Evolutionary conservation across 2,113 vertebrate genomes (phyloP).

Genomic region (Athene noctua): DNA sequence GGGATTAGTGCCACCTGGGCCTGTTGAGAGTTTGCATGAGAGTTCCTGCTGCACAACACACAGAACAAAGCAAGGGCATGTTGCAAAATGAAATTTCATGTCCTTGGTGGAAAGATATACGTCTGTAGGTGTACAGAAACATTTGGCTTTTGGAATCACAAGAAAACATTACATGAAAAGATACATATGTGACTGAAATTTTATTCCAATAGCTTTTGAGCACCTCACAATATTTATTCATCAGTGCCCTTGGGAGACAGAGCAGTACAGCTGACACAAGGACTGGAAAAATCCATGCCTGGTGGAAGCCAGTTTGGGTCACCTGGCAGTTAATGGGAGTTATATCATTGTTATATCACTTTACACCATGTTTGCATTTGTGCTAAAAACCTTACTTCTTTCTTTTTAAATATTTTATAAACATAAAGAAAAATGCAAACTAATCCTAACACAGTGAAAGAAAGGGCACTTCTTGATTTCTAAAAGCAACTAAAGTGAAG

Average conservation of each 20-base stretch:
- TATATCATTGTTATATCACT: conserved; percentile 49
- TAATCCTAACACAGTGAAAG: conserved; percentile 60
- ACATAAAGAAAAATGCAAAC: conserved; percentile 57
- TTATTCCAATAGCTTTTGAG: neutral
- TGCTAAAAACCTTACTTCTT: conserved; percentile 52
- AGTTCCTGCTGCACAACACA: neutral
- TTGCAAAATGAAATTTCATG: neutral
- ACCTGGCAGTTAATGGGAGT: conserved; percentile 38
- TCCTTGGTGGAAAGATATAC: neutral
- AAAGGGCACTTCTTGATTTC: conserved; percentile 48
- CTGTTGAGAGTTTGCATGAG: neutral
- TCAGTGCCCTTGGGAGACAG: neutral
- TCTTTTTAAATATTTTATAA: conserved; percentile 61
- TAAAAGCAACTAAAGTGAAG: conserved; percentile 46
- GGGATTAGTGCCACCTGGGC: neutral
- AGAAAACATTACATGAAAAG: neutral
- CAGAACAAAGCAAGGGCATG: neutral
- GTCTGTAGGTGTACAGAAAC: neutral
- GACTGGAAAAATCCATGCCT: conserved; percentile 52
- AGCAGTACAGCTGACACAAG: conserved; percentile 15
- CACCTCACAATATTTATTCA: conserved; percentile 18
- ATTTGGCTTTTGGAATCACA: neutral
- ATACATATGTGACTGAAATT: neutral
- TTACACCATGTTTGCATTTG: conserved; percentile 56
- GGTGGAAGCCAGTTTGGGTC: conserved; percentile 24